These are phyloP conservation scores for Muricea muricata DNA, from an alignment of 92 coral and sea anemone species.

Conservation along the genomic window DNA sequence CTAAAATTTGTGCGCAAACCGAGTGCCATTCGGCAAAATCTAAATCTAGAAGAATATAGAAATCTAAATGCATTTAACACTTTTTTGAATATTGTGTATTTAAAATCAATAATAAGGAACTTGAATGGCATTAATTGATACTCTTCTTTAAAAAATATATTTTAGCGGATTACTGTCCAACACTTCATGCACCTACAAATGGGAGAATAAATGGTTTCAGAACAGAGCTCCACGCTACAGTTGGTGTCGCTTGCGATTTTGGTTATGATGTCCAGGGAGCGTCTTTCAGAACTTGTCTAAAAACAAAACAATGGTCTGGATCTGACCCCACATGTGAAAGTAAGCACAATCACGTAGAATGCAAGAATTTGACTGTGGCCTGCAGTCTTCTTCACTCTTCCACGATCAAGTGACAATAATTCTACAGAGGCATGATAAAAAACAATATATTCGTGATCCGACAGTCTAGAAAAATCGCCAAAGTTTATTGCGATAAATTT, in stretches of 20 bases:
- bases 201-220: conserved; percentile 89
- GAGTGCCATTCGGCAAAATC: too few species aligned
- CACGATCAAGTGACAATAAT: too few species aligned
- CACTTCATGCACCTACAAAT: conserved; percentile 79
- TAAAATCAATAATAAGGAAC: background rate
- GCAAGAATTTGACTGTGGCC: too few species aligned
- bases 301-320: conserved; percentile 86
- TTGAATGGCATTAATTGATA: background rate
- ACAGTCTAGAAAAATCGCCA: too few species aligned
- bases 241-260: conserved; percentile 83
- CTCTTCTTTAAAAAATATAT: background rate
- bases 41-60: too few species aligned
- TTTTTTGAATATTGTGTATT: background rate
- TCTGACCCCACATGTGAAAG: conserved; percentile 79
- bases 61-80: too few species aligned
- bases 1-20: too few species aligned
- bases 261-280: conserved; percentile 84
- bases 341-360: conserved; percentile 43
- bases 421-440: too few species aligned
- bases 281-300: conserved; percentile 84
- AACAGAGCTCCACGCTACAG: conserved; percentile 87
- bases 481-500: too few species aligned
- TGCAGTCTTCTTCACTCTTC: too few species aligned
- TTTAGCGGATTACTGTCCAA: conserved; percentile 92
- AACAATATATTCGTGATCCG: too few species aligned